phyloP scores from a whole-genome alignment of 2,797 vertebrate genomes.

The Sorex maritimensis region DNA sequence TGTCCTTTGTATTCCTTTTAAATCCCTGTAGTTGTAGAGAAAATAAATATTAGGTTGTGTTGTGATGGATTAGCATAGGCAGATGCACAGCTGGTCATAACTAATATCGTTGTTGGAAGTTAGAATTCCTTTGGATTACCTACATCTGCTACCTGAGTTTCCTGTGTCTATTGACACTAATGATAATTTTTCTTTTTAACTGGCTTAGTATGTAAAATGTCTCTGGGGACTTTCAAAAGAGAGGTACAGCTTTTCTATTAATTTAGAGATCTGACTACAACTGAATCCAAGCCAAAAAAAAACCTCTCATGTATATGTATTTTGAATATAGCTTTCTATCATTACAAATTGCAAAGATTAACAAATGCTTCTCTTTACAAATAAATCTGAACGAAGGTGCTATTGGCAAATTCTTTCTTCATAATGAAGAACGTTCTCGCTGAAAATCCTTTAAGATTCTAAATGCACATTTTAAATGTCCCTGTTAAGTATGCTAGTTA shows the following conservation, averaged over 20 bases:
- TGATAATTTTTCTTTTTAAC: slow-evolving; percentile 75
- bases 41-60: slow-evolving; percentile 78
- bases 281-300: slow-evolving; percentile 55
- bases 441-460: slow-evolving; percentile 53
- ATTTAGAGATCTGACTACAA: slow-evolving; percentile 72
- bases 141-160: slow-evolving; percentile 77
- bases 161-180: slow-evolving; percentile 73
- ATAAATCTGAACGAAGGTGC: slow-evolving; percentile 58
- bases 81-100: slow-evolving; percentile 76
- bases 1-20: slow-evolving; percentile 74
- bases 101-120: slow-evolving; percentile 76
- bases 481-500: slow-evolving; percentile 73
- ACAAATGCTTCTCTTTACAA: slow-evolving; percentile 49
- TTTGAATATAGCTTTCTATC: slow-evolving; percentile 54
- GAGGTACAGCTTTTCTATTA: slow-evolving; percentile 66
- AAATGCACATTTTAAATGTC: slow-evolving; percentile 65
- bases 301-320: slow-evolving; percentile 44
- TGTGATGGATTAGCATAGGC: slow-evolving; percentile 73
- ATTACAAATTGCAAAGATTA: slow-evolving; percentile 62
- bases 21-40: slow-evolving; percentile 63
- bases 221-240: slow-evolving; percentile 54
- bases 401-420: slow-evolving; percentile 1
- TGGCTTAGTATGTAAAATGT: slow-evolving; percentile 67
- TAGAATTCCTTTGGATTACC: slow-evolving; percentile 76
- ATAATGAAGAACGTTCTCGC: slow-evolving; percentile 5